A percentile compares a stretch with the other conserved stretches of the same genome.
Evolutionary conservation across 2,888 invertebrate species (phyloP).

Genomic region (Diarsia rubi): DNA sequence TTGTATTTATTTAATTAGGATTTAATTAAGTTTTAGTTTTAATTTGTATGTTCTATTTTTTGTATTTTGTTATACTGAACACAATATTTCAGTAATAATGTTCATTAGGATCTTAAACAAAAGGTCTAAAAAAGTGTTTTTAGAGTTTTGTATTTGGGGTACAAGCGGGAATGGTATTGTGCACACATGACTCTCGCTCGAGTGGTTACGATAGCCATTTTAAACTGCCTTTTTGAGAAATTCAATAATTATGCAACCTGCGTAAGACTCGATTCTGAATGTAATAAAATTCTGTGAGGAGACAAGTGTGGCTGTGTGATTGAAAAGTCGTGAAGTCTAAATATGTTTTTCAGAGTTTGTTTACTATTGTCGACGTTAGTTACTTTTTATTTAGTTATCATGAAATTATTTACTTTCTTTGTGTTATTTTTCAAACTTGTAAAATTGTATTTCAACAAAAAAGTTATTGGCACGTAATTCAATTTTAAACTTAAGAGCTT

Average conservation of each 20-base stretch:
- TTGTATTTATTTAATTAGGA: no score
- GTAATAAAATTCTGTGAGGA: not conserved
- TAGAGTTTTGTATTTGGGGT: not conserved
- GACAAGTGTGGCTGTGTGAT: not conserved
- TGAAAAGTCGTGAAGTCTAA: conserved; percentile 65
- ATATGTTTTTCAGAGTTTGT: conserved; percentile 66
- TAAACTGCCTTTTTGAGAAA: not conserved
- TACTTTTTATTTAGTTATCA: conserved; percentile 61
- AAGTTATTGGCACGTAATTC: not conserved
- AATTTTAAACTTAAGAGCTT: not conserved
- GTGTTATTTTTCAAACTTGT: conserved; percentile 27
- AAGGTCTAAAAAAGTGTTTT: not conserved
- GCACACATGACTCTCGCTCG: not conserved
- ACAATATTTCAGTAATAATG: no score
- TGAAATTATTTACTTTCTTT: conserved; percentile 55
- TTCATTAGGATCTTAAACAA: no score
- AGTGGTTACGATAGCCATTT: not conserved
- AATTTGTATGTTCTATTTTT: no score
- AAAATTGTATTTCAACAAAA: not conserved
- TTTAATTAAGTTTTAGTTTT: no score
- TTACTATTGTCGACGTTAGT: conserved; percentile 70
- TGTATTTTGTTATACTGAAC: no score
- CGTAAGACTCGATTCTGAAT: no score
- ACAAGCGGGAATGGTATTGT: not conserved
- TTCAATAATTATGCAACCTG: not conserved